Conservation (phyloP, 2,797 vertebrate species). For the Rhyacichthys aspro region DNA sequence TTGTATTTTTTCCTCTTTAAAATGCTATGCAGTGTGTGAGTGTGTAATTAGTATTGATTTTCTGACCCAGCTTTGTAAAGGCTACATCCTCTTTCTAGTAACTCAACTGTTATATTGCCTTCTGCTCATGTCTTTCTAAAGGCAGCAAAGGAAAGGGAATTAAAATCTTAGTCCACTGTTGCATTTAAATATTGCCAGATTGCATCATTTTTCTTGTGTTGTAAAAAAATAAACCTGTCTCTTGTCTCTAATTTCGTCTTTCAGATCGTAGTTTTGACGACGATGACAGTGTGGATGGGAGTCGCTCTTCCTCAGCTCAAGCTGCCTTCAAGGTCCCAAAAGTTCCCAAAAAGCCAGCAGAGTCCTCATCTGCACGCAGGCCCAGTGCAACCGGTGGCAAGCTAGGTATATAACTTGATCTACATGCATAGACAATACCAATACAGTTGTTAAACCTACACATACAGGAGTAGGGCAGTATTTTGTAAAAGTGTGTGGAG, state of each 20-base stretch:
- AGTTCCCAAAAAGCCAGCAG: slow-evolving; percentile 91
- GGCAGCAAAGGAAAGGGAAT: slow-evolving; percentile 8
- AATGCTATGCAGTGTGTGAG: slow-evolving; percentile 15
- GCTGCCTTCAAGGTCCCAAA: slow-evolving; percentile 93
- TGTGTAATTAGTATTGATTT: slow-evolving; percentile 69
- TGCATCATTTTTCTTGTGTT: neutral
- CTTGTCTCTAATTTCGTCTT: slow-evolving; percentile 1
- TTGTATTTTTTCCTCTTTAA: slow-evolving; percentile 7
- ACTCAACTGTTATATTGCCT: slow-evolving; percentile 19
- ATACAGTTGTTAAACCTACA: too few relatives aligned
- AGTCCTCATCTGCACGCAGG: slow-evolving; percentile 87
- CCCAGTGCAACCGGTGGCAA: slow-evolving; percentile 89
- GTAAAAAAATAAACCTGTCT: neutral
- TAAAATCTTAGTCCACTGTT: neutral
- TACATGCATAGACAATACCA: neutral
- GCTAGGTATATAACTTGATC: slow-evolving; percentile 81
- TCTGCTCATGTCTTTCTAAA: neutral
- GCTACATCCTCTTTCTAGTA: slow-evolving; percentile 13
- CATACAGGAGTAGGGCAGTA: too few relatives aligned
- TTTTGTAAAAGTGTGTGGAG: too few relatives aligned
- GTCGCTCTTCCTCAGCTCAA: slow-evolving; percentile 88
- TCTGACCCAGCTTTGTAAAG: slow-evolving; percentile 40
- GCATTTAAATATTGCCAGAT: neutral
- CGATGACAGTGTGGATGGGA: slow-evolving; percentile 97
- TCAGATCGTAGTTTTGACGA: slow-evolving; percentile 98